phyloP scores from a whole-genome alignment of 2,888 invertebrate genomes.

The Coleophora deauratella region DNA sequence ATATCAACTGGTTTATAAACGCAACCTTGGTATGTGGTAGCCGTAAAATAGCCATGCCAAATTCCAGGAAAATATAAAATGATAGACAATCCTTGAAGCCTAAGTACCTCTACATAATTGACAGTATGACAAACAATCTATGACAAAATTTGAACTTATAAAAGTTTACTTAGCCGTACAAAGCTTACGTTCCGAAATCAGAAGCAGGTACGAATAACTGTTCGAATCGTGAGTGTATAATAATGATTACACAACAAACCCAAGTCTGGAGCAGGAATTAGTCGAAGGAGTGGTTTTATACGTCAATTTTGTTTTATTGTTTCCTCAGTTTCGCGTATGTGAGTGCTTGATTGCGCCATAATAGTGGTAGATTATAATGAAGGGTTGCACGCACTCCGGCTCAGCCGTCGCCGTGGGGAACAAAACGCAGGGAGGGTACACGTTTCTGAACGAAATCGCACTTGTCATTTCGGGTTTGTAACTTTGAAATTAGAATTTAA shows the following conservation, averaged over 20 bases:
- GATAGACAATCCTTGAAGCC: too few relatives aligned
- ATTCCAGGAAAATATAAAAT: too few relatives aligned
- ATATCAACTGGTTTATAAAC: too few relatives aligned
- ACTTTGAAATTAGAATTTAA: background rate
- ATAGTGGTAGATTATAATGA: slow-evolving; percentile 63
- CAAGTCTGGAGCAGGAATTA: slow-evolving; percentile 42
- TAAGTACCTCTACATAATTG: too few relatives aligned
- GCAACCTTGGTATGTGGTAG: too few relatives aligned
- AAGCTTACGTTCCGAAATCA: slow-evolving; percentile 16
- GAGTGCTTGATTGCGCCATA: slow-evolving; percentile 67
- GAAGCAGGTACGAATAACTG: background rate
- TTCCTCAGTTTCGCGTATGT: slow-evolving; percentile 68
- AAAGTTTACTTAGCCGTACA: too few relatives aligned
- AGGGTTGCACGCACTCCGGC: slow-evolving; percentile 61
- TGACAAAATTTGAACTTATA: too few relatives aligned
- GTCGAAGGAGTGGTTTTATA: slow-evolving; percentile 62
- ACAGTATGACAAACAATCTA: too few relatives aligned
- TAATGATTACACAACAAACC: background rate
- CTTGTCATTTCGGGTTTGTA: slow-evolving; percentile 39
- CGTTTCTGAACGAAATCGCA: slow-evolving; percentile 52
- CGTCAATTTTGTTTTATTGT: slow-evolving; percentile 68
- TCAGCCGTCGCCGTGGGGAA: slow-evolving; percentile 32
- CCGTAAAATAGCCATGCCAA: too few relatives aligned
- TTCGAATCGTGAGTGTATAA: background rate
- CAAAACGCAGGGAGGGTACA: slow-evolving; percentile 44